Base-by-base conservation (phyloP, 2,113 vertebrate genomes). In the Triplophysa tibetana region DNA sequence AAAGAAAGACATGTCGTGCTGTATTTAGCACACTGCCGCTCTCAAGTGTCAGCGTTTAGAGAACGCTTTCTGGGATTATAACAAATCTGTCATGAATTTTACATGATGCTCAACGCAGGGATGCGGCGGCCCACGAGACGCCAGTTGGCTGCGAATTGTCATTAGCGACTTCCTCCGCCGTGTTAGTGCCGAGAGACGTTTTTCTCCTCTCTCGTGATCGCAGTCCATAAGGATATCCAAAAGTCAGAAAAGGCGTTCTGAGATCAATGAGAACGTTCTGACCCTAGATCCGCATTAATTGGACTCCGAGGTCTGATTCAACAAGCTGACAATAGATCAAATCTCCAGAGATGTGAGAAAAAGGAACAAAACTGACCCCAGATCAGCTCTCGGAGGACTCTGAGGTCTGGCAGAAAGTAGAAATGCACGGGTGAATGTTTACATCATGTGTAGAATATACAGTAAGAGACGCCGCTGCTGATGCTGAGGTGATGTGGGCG, bases 101-200 rank as follows among this genome's bases (percentile, higher is more conserved):
- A 69, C 72, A 75, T 60, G 54, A 21, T 61, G 23, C 56, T 67
- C 58, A 75, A 69, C 24, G 26, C 54, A 62, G 43, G 72, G 64
- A 81, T 69, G 50, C 63, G 33, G 29, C 33, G 50, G 54, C 65
- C 61, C 69, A 33, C 19, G 72, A 61, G 74, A 62, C 56, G 8
- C 29, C 29, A 68, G 56, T 68, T 69, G 72, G 63, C 72, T 75
- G 64, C 38, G 72, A 62, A 81, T 75, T 81, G 79, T 81, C 56
- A 75, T 81, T 81, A 75, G 56, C 72, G 56, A 54, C 73, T 76
- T 65, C 58, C 79, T 69, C 33, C 21, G 29, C 58, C 58, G 19
- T 26, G 33, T 7, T 5, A 38, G 33, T 83, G 78, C 64, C 48
- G 26, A 41, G 77, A 6, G 24, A 65, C 21, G 64, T 2, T 24